Evolutionary conservation across 2,888 invertebrate genomes (phyloP).

Genomic region (Cynaeus angustus): DNA sequence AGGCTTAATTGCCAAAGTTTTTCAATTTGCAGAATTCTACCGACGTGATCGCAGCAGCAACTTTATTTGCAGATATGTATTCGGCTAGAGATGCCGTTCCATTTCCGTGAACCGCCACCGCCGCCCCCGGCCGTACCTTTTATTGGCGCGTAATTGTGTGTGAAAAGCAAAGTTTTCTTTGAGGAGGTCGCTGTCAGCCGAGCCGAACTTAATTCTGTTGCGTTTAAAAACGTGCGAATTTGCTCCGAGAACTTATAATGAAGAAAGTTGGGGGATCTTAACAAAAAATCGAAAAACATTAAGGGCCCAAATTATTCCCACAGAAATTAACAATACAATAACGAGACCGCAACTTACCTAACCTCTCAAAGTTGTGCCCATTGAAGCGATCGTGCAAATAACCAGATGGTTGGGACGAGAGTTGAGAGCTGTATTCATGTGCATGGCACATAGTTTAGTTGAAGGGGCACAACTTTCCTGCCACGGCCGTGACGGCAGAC

Average conservation of each 20-base stretch:
- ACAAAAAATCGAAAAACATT: conserved; percentile 49
- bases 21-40: conserved; percentile 23
- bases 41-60: conserved; percentile 17
- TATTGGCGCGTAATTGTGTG: conserved; percentile 51
- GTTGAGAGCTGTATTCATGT: conserved; percentile 49
- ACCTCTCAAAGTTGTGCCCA: conserved; percentile 57
- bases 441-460: conserved; percentile 53
- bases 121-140: conserved; percentile 23
- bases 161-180: conserved; percentile 52
- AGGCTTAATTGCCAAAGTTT: conserved; percentile 31
- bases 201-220: conserved; percentile 47
- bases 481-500: conserved; percentile 49
- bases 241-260: conserved; percentile 51
- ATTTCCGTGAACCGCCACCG: conserved; percentile 28
- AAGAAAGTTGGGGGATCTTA: conserved; percentile 50
- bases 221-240: conserved; percentile 47
- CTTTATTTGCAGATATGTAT: conserved; percentile 32
- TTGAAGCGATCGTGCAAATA: conserved; percentile 57
- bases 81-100: conserved; percentile 21
- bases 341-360: conserved; percentile 58
- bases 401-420: conserved; percentile 56
- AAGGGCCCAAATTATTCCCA: conserved; percentile 32
- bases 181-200: conserved; percentile 41
- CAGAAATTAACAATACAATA: conserved; percentile 57
- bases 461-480: conserved; percentile 48